Conservation (phyloP, 2,888 invertebrate species). For the Patella caerulea region DNA sequence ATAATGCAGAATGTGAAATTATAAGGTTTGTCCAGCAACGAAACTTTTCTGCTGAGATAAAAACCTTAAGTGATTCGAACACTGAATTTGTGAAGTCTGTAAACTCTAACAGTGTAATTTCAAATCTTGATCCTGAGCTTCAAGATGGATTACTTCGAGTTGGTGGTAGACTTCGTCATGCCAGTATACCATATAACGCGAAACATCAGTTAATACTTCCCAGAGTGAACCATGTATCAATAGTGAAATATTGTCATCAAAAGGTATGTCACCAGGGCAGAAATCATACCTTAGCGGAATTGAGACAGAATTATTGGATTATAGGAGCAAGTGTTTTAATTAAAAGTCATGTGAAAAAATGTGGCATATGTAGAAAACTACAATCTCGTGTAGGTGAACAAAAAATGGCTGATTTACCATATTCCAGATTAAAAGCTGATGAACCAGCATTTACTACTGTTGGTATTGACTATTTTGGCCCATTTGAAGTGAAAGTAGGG, state of each 20-base stretch:
- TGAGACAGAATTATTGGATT: conserved; percentile 26
- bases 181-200: background rate
- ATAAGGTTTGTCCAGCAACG: background rate
- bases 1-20: background rate
- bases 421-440: conserved; percentile 8
- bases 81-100: too few relatives aligned
- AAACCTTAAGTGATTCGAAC: background rate
- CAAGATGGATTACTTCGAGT: conserved; percentile 18
- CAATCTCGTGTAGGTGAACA: conserved; percentile 9
- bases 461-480: conserved; percentile 26
- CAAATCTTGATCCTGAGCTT: conserved; percentile 3
- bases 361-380: background rate
- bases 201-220: conserved; percentile 20
- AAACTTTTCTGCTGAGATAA: background rate
- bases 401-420: conserved; percentile 27
- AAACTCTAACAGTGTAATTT: background rate
- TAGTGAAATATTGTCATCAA: conserved; percentile 14
- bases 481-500: conserved; percentile 17
- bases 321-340: background rate
- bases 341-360: background rate
- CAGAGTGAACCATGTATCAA: background rate
- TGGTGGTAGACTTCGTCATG: conserved; percentile 19
- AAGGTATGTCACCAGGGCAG: conserved; percentile 17
- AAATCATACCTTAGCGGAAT: conserved; percentile 12
- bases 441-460: conserved; percentile 13